phyloP scores from a whole-genome alignment of 2,113 vertebrate genomes.

The Copsychus sechellarum region DNA sequence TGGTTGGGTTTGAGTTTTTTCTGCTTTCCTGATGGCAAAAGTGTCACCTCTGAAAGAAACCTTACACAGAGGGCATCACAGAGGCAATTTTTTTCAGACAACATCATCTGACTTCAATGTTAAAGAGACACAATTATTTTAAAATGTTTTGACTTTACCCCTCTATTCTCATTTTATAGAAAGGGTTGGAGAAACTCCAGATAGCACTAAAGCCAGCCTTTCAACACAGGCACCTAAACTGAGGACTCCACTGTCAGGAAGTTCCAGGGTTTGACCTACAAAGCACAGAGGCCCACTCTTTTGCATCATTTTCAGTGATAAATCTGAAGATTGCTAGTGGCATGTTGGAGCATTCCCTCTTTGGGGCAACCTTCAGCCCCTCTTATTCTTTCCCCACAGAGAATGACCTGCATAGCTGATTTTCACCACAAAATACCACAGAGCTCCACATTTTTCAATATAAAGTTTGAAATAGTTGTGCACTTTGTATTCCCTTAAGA shows the following conservation, averaged over 20 bases:
- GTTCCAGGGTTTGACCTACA: not conserved
- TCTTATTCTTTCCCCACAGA: not conserved
- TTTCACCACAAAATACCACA: not conserved
- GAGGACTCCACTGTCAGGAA: not conserved
- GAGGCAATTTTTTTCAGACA: not conserved
- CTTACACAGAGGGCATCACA: not conserved
- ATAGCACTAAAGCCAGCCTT: not conserved
- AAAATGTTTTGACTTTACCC: not conserved
- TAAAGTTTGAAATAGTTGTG: not conserved
- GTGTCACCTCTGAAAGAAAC: not conserved
- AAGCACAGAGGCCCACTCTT: not conserved
- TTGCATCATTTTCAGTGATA: not conserved
- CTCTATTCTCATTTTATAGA: not conserved
- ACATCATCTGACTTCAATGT: rapidly evolving
- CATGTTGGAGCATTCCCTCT: not conserved
- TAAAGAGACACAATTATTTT: not conserved
- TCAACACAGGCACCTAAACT: not conserved
- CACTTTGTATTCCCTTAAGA: not conserved
- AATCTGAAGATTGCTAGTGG: not conserved
- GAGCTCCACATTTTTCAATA: not conserved
- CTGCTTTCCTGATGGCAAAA: not conserved
- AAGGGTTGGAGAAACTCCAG: not conserved
- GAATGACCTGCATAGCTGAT: not conserved
- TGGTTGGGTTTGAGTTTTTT: not conserved
- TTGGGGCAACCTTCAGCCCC: not conserved